phyloP scores from a whole-genome alignment of 2,113 vertebrate genomes.

The Atherinomorus stipes region DNA sequence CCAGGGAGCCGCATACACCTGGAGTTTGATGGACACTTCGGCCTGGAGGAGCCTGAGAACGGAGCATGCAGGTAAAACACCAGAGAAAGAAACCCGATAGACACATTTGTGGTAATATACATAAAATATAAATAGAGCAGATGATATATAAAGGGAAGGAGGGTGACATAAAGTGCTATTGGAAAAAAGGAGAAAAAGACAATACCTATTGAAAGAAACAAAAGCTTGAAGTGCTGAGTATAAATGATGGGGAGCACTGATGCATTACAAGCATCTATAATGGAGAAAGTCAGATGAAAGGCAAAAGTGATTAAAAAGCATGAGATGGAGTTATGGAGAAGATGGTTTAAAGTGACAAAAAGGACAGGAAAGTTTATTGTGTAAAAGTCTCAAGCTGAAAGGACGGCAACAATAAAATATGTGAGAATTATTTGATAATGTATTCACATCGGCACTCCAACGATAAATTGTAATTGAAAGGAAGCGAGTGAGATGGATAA shows the following conservation, averaged over 20 bases:
- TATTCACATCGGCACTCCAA: conserved; percentile 1
- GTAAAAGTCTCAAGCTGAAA: not conserved
- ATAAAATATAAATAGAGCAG: conserved; percentile 16
- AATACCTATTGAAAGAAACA: not conserved
- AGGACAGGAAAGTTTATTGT: conserved; percentile 16
- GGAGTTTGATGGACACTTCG: conserved; percentile 92
- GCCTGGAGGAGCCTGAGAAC: conserved; percentile 94
- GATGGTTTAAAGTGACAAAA: not conserved
- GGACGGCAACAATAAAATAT: not conserved
- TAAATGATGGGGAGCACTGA: conserved; percentile 17
- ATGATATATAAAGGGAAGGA: not conserved
- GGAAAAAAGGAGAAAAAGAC: not conserved
- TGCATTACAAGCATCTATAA: conserved; percentile 26
- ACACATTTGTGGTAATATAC: not conserved
- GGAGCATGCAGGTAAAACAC: conserved; percentile 91
- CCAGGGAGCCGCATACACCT: conserved; percentile 90
- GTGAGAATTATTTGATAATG: conserved; percentile 20
- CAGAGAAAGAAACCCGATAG: not conserved
- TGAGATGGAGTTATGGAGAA: conserved; percentile 13
- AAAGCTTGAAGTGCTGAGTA: not conserved
- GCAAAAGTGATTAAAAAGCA: conserved; percentile 36
- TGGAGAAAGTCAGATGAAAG: conserved; percentile 38
- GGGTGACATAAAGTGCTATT: conserved; percentile 1
- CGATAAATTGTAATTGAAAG: conserved; percentile 32
- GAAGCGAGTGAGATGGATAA: conserved; percentile 37